phyloP scores from a whole-genome alignment of 2,113 vertebrate species.

The Gavia stellata region DNA sequence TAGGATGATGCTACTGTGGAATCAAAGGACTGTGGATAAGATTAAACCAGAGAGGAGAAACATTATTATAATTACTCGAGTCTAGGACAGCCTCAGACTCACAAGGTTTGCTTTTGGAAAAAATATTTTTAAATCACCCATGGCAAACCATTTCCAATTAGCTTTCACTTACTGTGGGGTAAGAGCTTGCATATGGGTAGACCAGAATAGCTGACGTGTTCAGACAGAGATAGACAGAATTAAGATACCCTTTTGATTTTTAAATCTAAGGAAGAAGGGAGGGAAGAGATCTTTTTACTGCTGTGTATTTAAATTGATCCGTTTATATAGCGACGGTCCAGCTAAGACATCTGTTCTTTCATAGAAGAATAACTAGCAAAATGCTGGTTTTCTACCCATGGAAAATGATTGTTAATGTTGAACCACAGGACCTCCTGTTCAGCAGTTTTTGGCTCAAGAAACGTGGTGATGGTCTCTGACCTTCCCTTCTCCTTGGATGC shows the following conservation, averaged over 20 bases:
- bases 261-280: background rate
- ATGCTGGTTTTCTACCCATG: background rate
- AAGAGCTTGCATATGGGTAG: background rate
- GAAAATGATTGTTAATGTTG: background rate
- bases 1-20: background rate
- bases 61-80: background rate
- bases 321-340: background rate
- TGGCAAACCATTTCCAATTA: background rate
- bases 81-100: background rate
- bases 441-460: background rate
- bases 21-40: background rate
- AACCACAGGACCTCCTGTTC: background rate
- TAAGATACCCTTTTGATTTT: background rate
- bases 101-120: background rate
- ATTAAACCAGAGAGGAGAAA: background rate
- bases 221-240: background rate
- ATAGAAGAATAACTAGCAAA: background rate
- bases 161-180: background rate
- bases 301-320: background rate
- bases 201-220: background rate
- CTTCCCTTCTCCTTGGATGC: background rate
- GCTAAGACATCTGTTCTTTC: rapidly evolving
- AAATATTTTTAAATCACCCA: background rate
- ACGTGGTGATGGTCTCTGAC: background rate
- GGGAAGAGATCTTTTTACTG: background rate